A percentile compares a stretch with the other conserved stretches of the same genome.
phyloP scores from a whole-genome alignment of 1,140 invertebrate genomes.

The Microplitis mediator region DNA sequence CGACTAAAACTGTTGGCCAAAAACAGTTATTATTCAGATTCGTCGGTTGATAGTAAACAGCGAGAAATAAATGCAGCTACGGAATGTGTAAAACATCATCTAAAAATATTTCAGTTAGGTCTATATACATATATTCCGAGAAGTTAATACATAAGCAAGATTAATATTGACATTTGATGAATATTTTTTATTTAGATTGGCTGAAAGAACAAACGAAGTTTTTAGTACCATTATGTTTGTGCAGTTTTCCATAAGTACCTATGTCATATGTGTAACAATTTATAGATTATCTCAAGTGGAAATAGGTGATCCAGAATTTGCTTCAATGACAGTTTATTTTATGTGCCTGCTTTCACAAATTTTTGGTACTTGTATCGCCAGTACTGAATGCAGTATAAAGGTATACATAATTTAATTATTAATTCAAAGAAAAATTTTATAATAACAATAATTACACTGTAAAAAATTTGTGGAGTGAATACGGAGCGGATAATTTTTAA shows the following conservation, averaged over 20 bases:
- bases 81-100: conserved; percentile 12
- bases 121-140: not conserved
- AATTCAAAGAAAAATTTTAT: not conserved
- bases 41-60: not conserved
- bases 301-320: not conserved
- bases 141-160: too few relatives aligned
- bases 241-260: conserved; percentile 12
- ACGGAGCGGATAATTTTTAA: too few relatives aligned
- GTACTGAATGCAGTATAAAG: not conserved
- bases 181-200: conserved; percentile 11
- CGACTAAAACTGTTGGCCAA: not conserved
- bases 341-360: conserved; percentile 8
- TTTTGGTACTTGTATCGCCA: not conserved
- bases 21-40: not conserved
- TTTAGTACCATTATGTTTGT: conserved; percentile 14
- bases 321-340: not conserved
- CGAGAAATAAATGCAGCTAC: not conserved
- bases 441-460: not conserved
- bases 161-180: too few relatives aligned
- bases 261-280: conserved; percentile 11
- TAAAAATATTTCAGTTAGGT: conserved; percentile 11
- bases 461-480: too few relatives aligned
- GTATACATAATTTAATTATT: not conserved
- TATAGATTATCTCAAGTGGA: conserved; percentile 1
- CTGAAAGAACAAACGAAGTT: conserved; percentile 6